Evolutionary conservation across 2,113 vertebrate species (phyloP).

Genomic region (Corvus hawaiiensis): DNA sequence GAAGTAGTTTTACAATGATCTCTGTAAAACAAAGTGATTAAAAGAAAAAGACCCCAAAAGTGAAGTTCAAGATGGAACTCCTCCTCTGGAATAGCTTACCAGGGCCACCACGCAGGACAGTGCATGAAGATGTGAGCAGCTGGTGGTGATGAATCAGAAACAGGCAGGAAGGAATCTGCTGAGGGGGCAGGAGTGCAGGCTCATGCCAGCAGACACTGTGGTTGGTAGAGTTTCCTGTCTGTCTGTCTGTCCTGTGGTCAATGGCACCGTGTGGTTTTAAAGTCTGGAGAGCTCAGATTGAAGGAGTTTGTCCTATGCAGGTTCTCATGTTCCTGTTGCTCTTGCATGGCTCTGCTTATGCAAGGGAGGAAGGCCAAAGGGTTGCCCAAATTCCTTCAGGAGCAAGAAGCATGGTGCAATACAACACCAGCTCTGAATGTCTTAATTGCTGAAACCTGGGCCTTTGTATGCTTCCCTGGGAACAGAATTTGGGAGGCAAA

Average conservation of each 20-base stretch:
- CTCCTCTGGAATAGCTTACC: neutral
- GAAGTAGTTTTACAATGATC: neutral
- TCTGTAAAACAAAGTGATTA: neutral
- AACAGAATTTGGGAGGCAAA: neutral
- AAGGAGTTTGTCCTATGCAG: neutral
- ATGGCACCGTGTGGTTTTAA: neutral
- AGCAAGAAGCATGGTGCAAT: neutral
- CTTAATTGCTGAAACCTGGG: neutral
- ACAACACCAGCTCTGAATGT: neutral
- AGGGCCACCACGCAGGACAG: neutral
- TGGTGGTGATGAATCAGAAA: neutral
- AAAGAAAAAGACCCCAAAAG: neutral
- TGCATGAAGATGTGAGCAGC: neutral
- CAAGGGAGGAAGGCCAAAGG: neutral
- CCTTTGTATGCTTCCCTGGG: neutral
- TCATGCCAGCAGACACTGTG: neutral
- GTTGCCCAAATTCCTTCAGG: neutral
- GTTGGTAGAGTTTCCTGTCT: neutral
- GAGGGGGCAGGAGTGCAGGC: neutral
- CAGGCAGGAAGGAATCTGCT: neutral
- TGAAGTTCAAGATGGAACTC: neutral
- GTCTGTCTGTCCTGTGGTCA: neutral
- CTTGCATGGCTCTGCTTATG: neutral
- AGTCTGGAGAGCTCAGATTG: neutral
- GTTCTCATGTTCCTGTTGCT: neutral